phyloP scores from a whole-genome alignment of 2,113 vertebrate species.

The Lagopus leucura region DNA sequence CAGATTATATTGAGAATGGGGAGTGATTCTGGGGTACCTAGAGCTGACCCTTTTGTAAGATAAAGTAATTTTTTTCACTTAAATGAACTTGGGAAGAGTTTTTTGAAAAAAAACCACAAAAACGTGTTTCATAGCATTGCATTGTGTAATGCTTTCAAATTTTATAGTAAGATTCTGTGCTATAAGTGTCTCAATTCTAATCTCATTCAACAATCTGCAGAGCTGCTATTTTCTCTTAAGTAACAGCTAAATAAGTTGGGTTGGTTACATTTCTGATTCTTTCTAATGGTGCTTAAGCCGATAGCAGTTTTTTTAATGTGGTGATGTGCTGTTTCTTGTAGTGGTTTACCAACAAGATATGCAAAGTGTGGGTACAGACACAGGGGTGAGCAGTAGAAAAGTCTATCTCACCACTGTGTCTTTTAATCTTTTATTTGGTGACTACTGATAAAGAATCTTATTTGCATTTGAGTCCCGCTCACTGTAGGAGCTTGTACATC shows the following conservation, averaged over 20 bases:
- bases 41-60: background rate
- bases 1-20: background rate
- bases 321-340: background rate
- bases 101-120: background rate
- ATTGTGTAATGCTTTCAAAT: background rate
- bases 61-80: background rate
- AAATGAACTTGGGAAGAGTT: background rate
- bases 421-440: background rate
- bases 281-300: background rate
- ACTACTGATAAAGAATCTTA: background rate
- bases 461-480: background rate
- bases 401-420: background rate
- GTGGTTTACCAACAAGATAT: background rate
- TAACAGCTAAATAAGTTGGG: background rate
- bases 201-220: background rate
- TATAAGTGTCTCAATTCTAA: background rate
- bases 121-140: background rate
- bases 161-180: background rate
- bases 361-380: background rate
- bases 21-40: background rate
- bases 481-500: background rate
- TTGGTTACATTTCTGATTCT: background rate
- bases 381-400: background rate
- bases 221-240: background rate
- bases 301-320: background rate